Evolutionary conservation across 2,888 invertebrate species (phyloP).

Genomic region (Lamellibrachia columna): DNA sequence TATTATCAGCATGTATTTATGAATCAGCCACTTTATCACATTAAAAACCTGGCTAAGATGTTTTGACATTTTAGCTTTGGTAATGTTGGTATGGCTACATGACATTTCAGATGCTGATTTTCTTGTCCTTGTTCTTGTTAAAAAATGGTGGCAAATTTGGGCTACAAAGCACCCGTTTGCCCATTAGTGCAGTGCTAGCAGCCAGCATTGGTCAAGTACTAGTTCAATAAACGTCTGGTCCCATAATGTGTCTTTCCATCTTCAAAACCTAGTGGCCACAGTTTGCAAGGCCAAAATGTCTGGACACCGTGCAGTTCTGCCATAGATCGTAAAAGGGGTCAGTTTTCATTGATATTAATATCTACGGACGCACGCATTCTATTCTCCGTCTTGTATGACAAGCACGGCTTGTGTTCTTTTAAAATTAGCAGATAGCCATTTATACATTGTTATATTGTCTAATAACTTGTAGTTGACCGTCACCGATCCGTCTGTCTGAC

Average conservation of each 20-base stretch:
- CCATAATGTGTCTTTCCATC: background rate
- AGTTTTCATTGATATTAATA: background rate
- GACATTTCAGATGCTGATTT: background rate
- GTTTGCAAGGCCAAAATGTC: background rate
- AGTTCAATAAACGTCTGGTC: background rate
- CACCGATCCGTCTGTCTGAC: background rate
- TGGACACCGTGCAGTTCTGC: background rate
- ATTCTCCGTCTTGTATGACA: background rate
- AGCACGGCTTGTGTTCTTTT: background rate
- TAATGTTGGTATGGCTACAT: background rate
- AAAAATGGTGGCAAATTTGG: background rate
- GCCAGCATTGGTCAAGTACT: background rate
- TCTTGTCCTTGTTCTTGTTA: background rate
- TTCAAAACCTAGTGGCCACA: background rate
- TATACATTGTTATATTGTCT: background rate
- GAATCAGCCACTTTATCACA: background rate
- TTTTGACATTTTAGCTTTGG: background rate
- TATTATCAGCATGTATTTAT: background rate
- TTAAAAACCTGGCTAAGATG: background rate
- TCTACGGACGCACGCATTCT: background rate
- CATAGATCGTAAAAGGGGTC: background rate
- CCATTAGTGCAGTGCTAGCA: background rate
- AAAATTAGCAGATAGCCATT: background rate
- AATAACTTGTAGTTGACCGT: background rate
- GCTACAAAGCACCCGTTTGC: background rate